phyloP scores from a whole-genome alignment of 2,797 vertebrate species.

The Pelodytes ibericus region DNA sequence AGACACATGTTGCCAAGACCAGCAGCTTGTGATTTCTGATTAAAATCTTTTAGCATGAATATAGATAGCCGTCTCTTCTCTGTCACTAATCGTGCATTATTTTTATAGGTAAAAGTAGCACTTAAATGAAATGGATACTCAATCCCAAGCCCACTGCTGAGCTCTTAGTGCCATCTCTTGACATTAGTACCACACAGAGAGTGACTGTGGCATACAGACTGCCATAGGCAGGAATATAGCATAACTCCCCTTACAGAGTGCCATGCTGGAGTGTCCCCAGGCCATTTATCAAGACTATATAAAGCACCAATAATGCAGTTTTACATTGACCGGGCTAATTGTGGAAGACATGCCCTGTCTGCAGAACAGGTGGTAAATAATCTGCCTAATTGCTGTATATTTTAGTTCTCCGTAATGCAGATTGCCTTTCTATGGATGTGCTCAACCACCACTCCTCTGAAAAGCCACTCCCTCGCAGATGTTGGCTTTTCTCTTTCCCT shows the following conservation, averaged over 20 bases:
- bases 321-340: slow-evolving; percentile 51
- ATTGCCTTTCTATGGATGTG: slow-evolving; percentile 47
- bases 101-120: too few relatives aligned
- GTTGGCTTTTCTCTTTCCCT: slow-evolving; percentile 57
- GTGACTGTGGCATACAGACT: background rate
- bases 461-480: slow-evolving; percentile 42
- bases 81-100: too few relatives aligned
- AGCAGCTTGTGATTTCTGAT: too few relatives aligned
- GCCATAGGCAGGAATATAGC: background rate
- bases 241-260: slow-evolving; percentile 8
- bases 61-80: too few relatives aligned
- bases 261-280: slow-evolving; percentile 26
- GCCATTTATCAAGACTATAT: slow-evolving; percentile 40
- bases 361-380: slow-evolving; percentile 51
- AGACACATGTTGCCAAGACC: too few relatives aligned
- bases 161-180: too few relatives aligned
- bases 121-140: too few relatives aligned
- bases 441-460: slow-evolving; percentile 19
- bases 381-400: slow-evolving; percentile 54
- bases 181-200: too few relatives aligned
- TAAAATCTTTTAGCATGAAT: too few relatives aligned
- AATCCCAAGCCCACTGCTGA: too few relatives aligned
- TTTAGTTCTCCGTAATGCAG: slow-evolving; percentile 37
- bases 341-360: slow-evolving; percentile 48
- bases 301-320: slow-evolving; percentile 47